Evolutionary conservation across 2,888 invertebrate species (phyloP).

Genomic region (Ophion ellenae): DNA sequence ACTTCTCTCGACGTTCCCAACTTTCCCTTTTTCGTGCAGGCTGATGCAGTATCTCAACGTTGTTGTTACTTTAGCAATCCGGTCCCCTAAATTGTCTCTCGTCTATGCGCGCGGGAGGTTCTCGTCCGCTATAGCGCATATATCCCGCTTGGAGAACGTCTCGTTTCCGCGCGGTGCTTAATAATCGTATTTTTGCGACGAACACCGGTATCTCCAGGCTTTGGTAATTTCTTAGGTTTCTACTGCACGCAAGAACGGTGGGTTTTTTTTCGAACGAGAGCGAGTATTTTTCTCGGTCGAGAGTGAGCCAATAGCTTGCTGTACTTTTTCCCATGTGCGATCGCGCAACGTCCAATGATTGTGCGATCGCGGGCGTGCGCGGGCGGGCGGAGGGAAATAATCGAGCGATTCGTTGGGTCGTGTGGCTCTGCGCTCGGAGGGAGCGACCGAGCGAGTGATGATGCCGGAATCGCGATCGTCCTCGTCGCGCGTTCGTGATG

Average conservation of each 20-base stretch:
- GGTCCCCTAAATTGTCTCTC: conserved; percentile 43
- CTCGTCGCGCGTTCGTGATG: conserved; percentile 52
- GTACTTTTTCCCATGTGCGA: too few relatives aligned
- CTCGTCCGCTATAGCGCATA: conserved; percentile 46
- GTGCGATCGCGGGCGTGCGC: not conserved
- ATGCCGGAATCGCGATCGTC: conserved; percentile 25
- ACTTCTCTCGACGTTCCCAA: not conserved
- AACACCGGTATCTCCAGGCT: too few relatives aligned
- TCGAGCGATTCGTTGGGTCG: not conserved
- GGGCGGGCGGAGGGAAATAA: not conserved
- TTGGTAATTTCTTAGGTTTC: too few relatives aligned
- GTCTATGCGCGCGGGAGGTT: conserved; percentile 43
- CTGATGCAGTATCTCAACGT: too few relatives aligned
- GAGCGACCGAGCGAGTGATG: conserved; percentile 55
- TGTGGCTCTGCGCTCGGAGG: conserved; percentile 50
- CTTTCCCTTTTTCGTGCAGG: conserved; percentile 13
- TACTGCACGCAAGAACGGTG: too few relatives aligned
- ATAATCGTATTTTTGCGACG: conserved; percentile 28
- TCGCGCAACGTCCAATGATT: not conserved
- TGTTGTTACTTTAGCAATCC: conserved; percentile 58
- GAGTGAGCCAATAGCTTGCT: too few relatives aligned
- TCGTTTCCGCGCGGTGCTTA: conserved; percentile 15
- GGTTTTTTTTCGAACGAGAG: too few relatives aligned
- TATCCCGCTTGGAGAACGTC: not conserved
- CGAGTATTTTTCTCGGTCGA: too few relatives aligned